These are phyloP conservation scores for Hanleya hanleyi DNA, from an alignment of 2,888 invertebrate genomes.

Conservation along the genomic window DNA sequence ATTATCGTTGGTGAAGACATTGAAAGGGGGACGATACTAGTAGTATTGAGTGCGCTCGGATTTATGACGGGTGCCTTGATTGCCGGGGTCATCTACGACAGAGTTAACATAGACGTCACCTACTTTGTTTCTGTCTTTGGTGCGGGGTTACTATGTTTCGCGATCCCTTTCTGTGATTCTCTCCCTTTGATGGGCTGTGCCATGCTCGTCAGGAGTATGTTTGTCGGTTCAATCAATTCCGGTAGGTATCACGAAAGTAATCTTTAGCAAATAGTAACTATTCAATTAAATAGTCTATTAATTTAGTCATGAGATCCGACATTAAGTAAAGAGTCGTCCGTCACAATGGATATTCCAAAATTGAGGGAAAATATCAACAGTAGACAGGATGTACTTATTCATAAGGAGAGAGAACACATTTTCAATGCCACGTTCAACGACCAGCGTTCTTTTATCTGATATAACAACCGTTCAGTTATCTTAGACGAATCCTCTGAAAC, in stretches of 20 bases:
- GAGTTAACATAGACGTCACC: neutral
- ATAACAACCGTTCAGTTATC: no score
- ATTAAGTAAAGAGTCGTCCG: no score
- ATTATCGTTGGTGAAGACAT: neutral
- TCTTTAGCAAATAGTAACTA: no score
- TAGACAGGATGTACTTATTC: no score
- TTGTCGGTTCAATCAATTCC: neutral
- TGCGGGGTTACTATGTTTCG: neutral
- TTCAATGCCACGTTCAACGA: no score
- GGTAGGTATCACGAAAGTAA: neutral
- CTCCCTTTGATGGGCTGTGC: neutral
- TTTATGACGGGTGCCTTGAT: neutral
- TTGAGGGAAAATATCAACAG: no score
- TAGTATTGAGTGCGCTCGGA: neutral
- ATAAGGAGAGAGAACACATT: no score
- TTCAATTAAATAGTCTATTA: no score
- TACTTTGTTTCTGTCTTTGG: neutral
- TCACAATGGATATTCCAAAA: no score
- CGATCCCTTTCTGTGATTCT: neutral
- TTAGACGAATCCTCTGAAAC: no score
- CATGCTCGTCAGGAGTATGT: neutral
- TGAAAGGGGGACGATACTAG: neutral
- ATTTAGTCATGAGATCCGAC: no score
- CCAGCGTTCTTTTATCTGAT: no score
- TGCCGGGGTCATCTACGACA: neutral